A percentile compares a stretch with the other conserved stretches of the same genome.
These are phyloP conservation scores for Sceloporus undulatus DNA, from an alignment of 2,113 vertebrate genomes.

Conservation along the genomic window DNA sequence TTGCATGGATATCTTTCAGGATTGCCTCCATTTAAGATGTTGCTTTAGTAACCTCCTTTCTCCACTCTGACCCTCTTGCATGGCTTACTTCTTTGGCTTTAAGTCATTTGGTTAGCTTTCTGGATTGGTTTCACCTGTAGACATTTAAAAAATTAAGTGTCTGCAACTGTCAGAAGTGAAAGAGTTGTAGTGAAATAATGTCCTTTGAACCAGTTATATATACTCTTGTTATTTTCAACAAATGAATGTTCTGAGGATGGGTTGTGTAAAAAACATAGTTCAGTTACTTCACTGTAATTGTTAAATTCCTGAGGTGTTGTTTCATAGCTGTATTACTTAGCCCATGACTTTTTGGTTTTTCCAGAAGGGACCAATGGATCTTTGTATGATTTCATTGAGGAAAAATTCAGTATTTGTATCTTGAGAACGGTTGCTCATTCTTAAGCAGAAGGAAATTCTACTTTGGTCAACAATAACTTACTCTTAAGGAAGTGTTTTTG, in stretches of 20 bases:
- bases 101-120: constrained; percentile 21
- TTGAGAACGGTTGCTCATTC: background rate
- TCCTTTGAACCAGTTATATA: background rate
- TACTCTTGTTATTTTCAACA: background rate
- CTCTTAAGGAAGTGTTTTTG: background rate
- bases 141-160: background rate
- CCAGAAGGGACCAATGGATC: background rate
- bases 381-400: background rate
- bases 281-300: background rate
- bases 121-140: constrained; percentile 49
- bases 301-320: background rate
- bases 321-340: background rate
- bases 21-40: background rate
- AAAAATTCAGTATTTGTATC: no score
- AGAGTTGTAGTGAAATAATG: background rate
- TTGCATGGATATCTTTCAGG: constrained; percentile 19
- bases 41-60: fast-evolving
- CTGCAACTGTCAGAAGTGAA: background rate
- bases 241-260: background rate
- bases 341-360: background rate
- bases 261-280: background rate
- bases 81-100: background rate
- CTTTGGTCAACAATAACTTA: background rate
- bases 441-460: background rate
- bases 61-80: background rate